Evolutionary conservation across 2,888 invertebrate species (phyloP), one percentile per base, ranked within the genome.

Genomic region (Plebejus melissa): DNA sequence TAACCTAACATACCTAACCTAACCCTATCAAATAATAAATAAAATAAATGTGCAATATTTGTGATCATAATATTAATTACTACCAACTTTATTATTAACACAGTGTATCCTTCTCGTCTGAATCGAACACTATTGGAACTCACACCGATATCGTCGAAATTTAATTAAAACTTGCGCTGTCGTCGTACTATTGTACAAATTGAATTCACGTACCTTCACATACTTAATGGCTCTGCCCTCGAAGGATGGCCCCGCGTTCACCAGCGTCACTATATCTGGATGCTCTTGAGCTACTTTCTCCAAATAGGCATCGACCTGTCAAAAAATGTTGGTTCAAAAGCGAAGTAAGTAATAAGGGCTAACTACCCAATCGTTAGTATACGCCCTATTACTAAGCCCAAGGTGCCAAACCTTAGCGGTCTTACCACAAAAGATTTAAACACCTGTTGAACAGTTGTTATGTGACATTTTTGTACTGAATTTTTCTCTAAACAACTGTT

Each of bases 181-280:
- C 13, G 65, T 32, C 32, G 65, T 13, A 11, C 22, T 60, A 65
- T 65, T 65, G 32, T 65, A 65, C 65, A 65, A 65, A 65, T 65
- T 32, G 22, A 65, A 36, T 32, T 32, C 65, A 32, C 60, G 60
- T 74, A 96, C 93, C 82, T 94, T 95, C 46, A 95, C 80, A 71
- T 94, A 92, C 76, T 93, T 91, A 74, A 96, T 87, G 32, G 90
- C 85, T 22, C 95, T 90, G 4, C 94, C 94, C 86, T 95, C 94
- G 76, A 87, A 90, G 46, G 94, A 94, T 74, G 85, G 86, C 0
- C 95, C 96, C 72, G 94, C 93, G 11, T 86, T 85, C 0, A 88
- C 86, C 9, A 88, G 77, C 0, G 85, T 87, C 2, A 88, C 88
- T 0, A 83, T 82, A 0, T 84, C 76, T 0, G 88, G 87, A 78